phyloP scores from a whole-genome alignment of 2,797 vertebrate species.

The Eleutherodactylus coqui region DNA sequence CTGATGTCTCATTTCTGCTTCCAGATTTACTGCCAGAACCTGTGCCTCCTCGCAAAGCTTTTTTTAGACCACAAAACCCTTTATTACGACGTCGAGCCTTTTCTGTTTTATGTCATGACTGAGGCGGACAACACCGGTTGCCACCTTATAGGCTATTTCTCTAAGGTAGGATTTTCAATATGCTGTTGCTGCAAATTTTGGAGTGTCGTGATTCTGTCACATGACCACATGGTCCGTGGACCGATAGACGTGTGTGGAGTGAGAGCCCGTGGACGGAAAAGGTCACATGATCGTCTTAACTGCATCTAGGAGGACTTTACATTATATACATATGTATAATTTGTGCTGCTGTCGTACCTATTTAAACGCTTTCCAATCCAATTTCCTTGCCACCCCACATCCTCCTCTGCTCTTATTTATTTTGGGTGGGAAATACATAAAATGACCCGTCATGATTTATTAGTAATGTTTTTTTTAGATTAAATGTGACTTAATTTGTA shows the following conservation, averaged over 20 bases:
- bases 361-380: no score
- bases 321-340: not conserved
- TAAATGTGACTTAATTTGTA: no score
- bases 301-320: not conserved
- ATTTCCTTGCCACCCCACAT: no score
- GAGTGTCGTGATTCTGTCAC: not conserved
- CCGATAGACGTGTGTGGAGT: no score
- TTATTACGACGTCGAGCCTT: slow-evolving; percentile 97
- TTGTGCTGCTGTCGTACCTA: no score
- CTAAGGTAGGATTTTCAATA: slow-evolving; percentile 82
- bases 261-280: no score
- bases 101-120: slow-evolving; percentile 99
- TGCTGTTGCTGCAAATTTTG: no score
- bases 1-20: slow-evolving; percentile 49
- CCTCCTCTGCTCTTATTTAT: no score
- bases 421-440: no score
- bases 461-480: no score
- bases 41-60: slow-evolving; percentile 97
- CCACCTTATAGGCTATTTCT: slow-evolving; percentile 98
- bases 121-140: slow-evolving; percentile 98
- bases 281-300: not conserved
- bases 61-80: slow-evolving; percentile 99
- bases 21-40: slow-evolving; percentile 98
- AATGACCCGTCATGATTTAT: no score
- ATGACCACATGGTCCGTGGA: not conserved